Conservation (phyloP, 2,113 vertebrate genomes). For the Poicephalus meyeri region DNA sequence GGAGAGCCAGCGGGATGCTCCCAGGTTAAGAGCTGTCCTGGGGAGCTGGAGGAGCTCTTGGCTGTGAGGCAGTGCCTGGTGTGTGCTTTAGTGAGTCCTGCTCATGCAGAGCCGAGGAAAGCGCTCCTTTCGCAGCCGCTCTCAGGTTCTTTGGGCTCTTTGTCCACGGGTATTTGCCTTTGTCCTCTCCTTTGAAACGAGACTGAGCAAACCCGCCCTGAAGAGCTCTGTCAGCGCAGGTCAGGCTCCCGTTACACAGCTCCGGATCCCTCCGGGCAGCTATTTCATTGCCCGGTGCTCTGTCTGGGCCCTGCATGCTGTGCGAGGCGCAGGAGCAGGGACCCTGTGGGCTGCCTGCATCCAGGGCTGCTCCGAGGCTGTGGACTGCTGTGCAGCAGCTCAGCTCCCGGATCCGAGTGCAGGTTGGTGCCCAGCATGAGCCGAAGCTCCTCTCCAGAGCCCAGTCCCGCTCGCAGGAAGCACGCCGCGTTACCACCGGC, state of each 20-base stretch:
- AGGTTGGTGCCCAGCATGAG: background rate
- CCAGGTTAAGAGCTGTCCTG: fast-evolving
- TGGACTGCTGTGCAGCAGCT: background rate
- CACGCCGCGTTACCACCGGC: background rate
- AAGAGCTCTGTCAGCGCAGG: background rate
- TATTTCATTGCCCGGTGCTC: background rate
- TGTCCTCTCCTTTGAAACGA: background rate
- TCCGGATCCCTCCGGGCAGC: background rate
- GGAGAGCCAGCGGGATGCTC: fast-evolving
- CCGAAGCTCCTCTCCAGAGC: background rate
- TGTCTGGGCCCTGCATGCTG: background rate
- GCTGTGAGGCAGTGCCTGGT: background rate
- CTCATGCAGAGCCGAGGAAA: background rate
- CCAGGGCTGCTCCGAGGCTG: background rate
- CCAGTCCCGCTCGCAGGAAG: background rate
- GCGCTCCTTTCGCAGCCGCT: background rate
- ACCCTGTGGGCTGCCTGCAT: background rate
- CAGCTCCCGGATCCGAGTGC: background rate
- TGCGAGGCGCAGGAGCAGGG: background rate
- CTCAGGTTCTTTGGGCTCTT: background rate
- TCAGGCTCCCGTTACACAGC: background rate
- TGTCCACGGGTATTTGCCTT: background rate
- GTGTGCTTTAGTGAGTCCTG: background rate
- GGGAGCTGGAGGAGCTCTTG: background rate
- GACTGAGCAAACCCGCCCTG: background rate